Evolutionary conservation across 2,113 vertebrate species (phyloP), one percentile per base, ranked within the genome.

Genomic region (Zosterops borbonicus): DNA sequence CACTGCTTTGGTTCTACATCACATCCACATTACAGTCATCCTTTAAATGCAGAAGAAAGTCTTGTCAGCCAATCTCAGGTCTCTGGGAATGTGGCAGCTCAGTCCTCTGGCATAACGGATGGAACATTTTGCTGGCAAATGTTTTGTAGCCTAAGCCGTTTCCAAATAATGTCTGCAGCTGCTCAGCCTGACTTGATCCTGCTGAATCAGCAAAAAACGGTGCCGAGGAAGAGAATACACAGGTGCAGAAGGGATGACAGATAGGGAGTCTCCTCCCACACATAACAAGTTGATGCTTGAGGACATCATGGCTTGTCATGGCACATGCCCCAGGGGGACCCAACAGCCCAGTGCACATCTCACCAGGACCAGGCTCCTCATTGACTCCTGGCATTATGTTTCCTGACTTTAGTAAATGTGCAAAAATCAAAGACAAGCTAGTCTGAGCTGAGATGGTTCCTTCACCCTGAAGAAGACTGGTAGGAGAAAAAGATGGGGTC

Each of bases 61-160:
- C 86, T 47, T 73, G 78, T 90, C 75, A 87, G 62, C 44, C 4
- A 0, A 4, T 25, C 65, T 35, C 62, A 28, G 39, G 44, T 24
- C n/a, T 39, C 50, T 13, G 2, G 31, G 17, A 49, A 22, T 3
- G 5, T 2, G 1, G 55, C 17, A 31, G 50, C 33, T 53, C 17
- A 0, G 35, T 65, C 27, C 69, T 70, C 14, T 2, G 2, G 55
- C 49, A n/a, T 41, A 44, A 47, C 0, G 0, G 39, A 39, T 2
- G 0, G 2, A 29, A 50, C 2, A 1, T 5, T 49, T n/a, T 41
- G 49, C 37, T 31, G 41, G 49, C 25, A 83, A 79, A 56, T 0
- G 1, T 50, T 55, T 28, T 60, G 35, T 21, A 42, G 37, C 21
- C 42, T 29, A 76, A 74, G 10, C n/a, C 23, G 14, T 29, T 49